phyloP scores from a whole-genome alignment of 2,888 invertebrate species.

The Cyrtodaria siliqua region DNA sequence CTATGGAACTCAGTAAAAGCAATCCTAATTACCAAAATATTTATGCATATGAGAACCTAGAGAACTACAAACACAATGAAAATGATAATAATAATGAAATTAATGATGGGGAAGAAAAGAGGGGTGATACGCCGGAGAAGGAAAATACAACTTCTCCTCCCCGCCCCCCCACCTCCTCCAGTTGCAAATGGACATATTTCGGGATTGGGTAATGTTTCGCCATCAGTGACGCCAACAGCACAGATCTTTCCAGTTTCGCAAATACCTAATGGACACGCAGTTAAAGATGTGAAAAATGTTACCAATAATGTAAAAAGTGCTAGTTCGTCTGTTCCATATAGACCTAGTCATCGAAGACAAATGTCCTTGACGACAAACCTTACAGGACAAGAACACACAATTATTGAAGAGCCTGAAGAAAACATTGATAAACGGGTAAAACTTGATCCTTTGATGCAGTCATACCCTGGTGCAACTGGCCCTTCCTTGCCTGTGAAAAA shows the following conservation, averaged over 20 bases:
- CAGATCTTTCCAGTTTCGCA: conserved; percentile 1
- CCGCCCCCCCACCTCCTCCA: conserved; percentile 42
- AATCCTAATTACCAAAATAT: conserved; percentile 75
- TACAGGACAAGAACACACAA: conserved; percentile 69
- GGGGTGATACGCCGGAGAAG: conserved; percentile 30
- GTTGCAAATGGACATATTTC: conserved; percentile 49
- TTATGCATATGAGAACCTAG: conserved; percentile 55
- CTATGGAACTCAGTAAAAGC: conserved; percentile 74
- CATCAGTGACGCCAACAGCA: too few species aligned
- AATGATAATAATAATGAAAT: conserved; percentile 29
- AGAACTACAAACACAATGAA: conserved; percentile 33
- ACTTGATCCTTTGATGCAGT: conserved; percentile 70
- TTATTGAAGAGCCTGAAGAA: conserved; percentile 78
- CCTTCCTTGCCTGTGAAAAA: conserved; percentile 77
- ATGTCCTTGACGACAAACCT: conserved; percentile 68
- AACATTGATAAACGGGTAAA: conserved; percentile 58
- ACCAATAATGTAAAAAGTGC: conserved; percentile 14
- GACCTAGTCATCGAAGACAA: conserved; percentile 72
- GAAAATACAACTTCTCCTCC: conserved; percentile 34
- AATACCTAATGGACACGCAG: conserved; percentile 52
- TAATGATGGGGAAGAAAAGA: conserved; percentile 32
- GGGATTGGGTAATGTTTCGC: not conserved
- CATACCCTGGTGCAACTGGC: conserved; percentile 65
- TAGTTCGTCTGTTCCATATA: conserved; percentile 40
- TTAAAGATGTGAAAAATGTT: not conserved